Conservation (phyloP, 2,888 invertebrate species). For the Brachyptera risi region DNA sequence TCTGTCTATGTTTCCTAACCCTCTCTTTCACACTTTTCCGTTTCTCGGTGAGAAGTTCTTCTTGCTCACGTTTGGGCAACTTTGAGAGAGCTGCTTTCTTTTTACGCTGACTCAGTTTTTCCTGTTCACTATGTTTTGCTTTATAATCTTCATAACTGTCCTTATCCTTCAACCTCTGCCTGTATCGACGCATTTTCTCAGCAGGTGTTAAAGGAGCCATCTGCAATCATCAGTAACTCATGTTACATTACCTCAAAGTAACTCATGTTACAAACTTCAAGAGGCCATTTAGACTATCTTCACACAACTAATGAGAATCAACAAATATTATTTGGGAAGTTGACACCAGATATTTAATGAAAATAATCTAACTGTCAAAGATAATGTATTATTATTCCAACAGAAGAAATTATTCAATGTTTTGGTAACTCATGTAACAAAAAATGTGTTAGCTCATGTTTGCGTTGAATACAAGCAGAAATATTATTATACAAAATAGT, state of each 20-base stretch:
- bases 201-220: background rate
- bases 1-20: background rate
- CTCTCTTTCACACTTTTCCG: background rate
- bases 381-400: background rate
- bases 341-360: background rate
- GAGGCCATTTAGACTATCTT: background rate
- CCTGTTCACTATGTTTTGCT: background rate
- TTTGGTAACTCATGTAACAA: background rate
- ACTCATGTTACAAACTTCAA: background rate
- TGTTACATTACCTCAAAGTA: background rate
- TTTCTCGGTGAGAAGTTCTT: background rate
- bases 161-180: constrained; percentile 1
- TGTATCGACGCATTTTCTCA: background rate
- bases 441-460: background rate
- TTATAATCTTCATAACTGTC: constrained; percentile 10
- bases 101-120: background rate
- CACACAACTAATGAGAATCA: background rate
- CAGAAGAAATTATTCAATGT: background rate
- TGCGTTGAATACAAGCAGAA: background rate
- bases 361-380: background rate
- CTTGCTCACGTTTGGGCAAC: background rate
- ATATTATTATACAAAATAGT: too few species aligned
- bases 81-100: background rate
- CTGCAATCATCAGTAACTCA: background rate
- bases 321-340: background rate